Percentiles rank a stretch among this genome's conserved stretches.
phyloP scores from a whole-genome alignment of 37 sponge, comb jelly and placozoan species.

The Bolinopsis microptera region DNA sequence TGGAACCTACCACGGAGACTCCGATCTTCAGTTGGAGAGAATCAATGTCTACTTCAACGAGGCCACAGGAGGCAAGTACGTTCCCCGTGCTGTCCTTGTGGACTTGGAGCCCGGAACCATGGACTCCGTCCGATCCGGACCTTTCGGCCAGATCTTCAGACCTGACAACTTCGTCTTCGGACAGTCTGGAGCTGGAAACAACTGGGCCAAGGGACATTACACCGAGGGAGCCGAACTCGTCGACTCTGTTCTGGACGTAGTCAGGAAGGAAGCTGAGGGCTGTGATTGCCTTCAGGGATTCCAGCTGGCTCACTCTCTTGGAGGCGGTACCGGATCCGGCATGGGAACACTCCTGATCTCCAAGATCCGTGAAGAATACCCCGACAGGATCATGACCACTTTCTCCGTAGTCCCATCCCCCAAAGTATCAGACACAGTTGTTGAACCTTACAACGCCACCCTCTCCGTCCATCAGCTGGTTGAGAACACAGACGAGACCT shows the following conservation, averaged over 20 bases:
- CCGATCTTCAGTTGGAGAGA: slow-evolving; percentile 97
- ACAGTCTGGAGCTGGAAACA: slow-evolving; percentile 96
- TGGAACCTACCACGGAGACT: slow-evolving; percentile 98
- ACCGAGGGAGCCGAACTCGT: slow-evolving; percentile 91
- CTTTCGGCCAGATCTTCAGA: slow-evolving; percentile 98
- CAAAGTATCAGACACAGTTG: slow-evolving; percentile 87
- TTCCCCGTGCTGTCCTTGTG: slow-evolving; percentile 45
- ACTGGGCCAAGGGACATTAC: slow-evolving; percentile 98
- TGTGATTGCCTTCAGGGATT: slow-evolving; percentile 99
- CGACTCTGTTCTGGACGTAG: slow-evolving; percentile 97
- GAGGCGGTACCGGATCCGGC: slow-evolving; percentile 95
- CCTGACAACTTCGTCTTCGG: slow-evolving; percentile 99
- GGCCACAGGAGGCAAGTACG: slow-evolving; percentile 67
- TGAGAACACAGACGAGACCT: too few species aligned
- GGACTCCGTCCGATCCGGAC: slow-evolving; percentile 96
- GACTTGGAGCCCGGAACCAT: slow-evolving; percentile 89
- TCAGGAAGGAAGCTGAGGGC: slow-evolving; percentile 99
- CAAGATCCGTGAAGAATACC: too few species aligned
- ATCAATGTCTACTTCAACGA: slow-evolving; percentile 99
- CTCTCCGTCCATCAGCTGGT: too few species aligned
- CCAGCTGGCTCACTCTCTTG: slow-evolving; percentile 99
- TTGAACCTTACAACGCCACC: slow-evolving; percentile 88
- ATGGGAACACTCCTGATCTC: too few species aligned
- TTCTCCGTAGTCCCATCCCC: too few species aligned
- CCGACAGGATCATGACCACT: too few species aligned